These are phyloP conservation scores for Geotrypetes seraphini DNA, from an alignment of 2,797 vertebrate genomes.

Conservation along the genomic window DNA sequence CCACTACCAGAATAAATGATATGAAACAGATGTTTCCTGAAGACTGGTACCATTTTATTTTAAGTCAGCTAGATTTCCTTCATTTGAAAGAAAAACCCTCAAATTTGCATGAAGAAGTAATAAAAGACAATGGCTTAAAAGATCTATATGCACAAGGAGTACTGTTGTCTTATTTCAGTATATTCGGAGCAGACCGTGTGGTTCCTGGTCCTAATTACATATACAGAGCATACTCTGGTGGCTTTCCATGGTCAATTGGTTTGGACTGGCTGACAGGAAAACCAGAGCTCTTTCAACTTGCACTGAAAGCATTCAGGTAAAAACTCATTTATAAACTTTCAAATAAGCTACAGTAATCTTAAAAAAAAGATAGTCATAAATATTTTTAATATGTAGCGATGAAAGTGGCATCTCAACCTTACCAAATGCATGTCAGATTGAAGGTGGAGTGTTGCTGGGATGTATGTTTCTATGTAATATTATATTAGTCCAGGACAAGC, in stretches of 20 bases:
- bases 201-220: slow-evolving; percentile 78
- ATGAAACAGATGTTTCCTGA: slow-evolving; percentile 78
- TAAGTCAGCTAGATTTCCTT: slow-evolving; percentile 67
- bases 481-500: too few species aligned
- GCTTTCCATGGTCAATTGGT: slow-evolving; percentile 79
- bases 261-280: slow-evolving; percentile 83
- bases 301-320: slow-evolving; percentile 93
- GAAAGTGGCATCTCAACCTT: too few species aligned
- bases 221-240: slow-evolving; percentile 80
- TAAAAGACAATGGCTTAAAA: slow-evolving; percentile 70
- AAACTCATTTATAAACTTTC: too few species aligned
- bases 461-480: too few species aligned
- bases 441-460: too few species aligned
- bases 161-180: slow-evolving; percentile 73
- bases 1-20: slow-evolving; percentile 61
- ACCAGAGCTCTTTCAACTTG: slow-evolving; percentile 83
- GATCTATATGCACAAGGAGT: slow-evolving; percentile 73
- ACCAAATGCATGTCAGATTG: too few species aligned
- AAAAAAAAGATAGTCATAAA: too few species aligned
- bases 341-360: too few species aligned
- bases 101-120: slow-evolving; percentile 66
- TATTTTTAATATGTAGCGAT: too few species aligned
- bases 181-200: slow-evolving; percentile 73
- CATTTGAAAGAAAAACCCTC: slow-evolving; percentile 64
- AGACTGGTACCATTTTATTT: slow-evolving; percentile 83